phyloP scores from a whole-genome alignment of 2,797 vertebrate species.

The Hydrophis major region DNA sequence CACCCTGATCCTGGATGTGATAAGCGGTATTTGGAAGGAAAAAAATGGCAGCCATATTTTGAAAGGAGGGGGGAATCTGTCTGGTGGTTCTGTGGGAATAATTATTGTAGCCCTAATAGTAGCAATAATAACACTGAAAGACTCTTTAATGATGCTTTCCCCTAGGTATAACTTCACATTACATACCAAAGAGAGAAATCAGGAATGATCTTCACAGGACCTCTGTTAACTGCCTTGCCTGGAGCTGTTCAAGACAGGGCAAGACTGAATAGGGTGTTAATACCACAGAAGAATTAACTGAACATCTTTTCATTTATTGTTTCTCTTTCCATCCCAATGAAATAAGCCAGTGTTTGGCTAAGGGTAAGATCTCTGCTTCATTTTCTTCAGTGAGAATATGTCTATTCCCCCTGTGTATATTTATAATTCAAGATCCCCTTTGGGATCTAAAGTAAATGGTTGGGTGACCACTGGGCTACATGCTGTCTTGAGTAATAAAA shows the following conservation, averaged over 20 bases:
- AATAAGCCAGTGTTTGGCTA: conserved; percentile 40
- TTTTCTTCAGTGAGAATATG: not conserved
- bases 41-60: not conserved
- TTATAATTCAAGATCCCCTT: conserved; percentile 45
- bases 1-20: not conserved
- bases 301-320: conserved; percentile 36
- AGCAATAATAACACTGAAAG: not conserved
- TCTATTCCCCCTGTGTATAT: conserved; percentile 13
- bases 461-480: conserved; percentile 49
- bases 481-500: not conserved
- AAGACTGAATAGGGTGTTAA: conserved; percentile 60
- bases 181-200: conserved; percentile 28
- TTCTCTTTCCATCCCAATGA: conserved; percentile 61
- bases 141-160: conserved; percentile 12
- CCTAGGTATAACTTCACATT: conserved; percentile 34
- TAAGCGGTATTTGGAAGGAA: not conserved
- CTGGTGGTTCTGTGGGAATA: not conserved
- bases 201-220: conserved; percentile 48
- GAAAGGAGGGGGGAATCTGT: not conserved
- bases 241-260: conserved; percentile 65
- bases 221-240: conserved; percentile 51
- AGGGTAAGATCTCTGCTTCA: not conserved
- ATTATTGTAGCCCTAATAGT: not conserved
- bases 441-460: conserved; percentile 11
- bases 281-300: conserved; percentile 52